phyloP scores from a whole-genome alignment of 2,113 vertebrate species.

The Vimba vimba region DNA sequence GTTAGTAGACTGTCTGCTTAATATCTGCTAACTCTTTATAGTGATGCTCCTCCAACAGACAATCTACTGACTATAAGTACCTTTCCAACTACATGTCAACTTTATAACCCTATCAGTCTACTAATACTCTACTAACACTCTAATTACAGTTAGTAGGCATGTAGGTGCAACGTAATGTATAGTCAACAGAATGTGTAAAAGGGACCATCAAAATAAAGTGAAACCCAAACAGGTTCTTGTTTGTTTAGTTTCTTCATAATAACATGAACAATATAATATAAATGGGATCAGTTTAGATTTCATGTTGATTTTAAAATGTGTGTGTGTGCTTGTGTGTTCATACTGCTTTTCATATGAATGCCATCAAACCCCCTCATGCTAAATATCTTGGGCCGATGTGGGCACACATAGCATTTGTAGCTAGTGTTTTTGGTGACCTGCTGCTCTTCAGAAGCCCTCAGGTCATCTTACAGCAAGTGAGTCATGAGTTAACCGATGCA shows the following conservation, averaged over 20 bases:
- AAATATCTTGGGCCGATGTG: slow-evolving; percentile 12
- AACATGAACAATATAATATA: background rate
- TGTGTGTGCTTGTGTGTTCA: background rate
- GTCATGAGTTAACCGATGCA: background rate
- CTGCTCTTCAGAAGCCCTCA: background rate
- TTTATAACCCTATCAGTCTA: no score
- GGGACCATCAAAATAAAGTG: no score
- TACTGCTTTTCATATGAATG: background rate
- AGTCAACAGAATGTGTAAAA: no score
- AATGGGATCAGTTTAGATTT: background rate
- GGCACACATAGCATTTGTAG: background rate
- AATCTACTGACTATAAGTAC: no score
- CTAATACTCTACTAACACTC: no score
- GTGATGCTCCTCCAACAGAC: no score
- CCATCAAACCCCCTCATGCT: background rate
- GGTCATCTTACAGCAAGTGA: slow-evolving; percentile 18
- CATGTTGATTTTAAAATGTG: background rate
- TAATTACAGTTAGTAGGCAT: no score
- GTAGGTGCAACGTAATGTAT: no score
- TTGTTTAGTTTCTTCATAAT: background rate
- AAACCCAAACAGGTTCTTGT: no score
- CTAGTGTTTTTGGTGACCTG: slow-evolving; percentile 18
- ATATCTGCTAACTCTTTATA: no score
- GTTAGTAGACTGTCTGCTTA: no score
- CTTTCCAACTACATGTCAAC: no score